Percentiles rank a stretch among this genome's conserved stretches.
These are phyloP conservation scores for Desmophyllum pertusum DNA, from an alignment of 92 coral and sea anemone genomes.

Conservation along the genomic window DNA sequence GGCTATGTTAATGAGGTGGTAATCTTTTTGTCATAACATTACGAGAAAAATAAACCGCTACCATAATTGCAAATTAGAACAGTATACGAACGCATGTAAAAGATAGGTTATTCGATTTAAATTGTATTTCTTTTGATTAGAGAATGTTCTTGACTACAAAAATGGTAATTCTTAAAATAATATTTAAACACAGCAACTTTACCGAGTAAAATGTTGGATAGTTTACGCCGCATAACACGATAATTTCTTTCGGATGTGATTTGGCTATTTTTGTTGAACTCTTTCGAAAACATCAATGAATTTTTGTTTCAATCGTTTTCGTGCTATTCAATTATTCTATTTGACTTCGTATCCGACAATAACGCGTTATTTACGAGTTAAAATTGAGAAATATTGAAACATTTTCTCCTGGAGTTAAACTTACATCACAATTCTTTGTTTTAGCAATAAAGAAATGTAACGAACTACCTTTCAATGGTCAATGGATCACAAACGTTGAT, in stretches of 20 bases:
- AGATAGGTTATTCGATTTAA: neutral
- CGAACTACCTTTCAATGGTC: neutral
- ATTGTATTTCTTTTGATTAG: neutral
- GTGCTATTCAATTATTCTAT: too few relatives aligned
- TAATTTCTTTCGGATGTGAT: neutral
- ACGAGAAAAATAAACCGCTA: neutral
- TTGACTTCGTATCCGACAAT: neutral
- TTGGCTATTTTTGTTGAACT: neutral
- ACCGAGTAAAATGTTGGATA: neutral
- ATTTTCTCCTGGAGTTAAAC: neutral
- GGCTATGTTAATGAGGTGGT: neutral
- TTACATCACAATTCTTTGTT: conserved; percentile 2
- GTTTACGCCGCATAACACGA: neutral
- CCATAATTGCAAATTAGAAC: conserved; percentile 1
- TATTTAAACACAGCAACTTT: neutral
- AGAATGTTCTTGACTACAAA: neutral
- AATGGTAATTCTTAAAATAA: neutral
- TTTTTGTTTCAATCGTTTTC: neutral
- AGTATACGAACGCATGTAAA: neutral
- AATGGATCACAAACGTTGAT: neutral
- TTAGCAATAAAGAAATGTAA: neutral
- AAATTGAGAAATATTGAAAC: neutral
- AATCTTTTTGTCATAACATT: neutral
- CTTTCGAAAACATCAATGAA: neutral
- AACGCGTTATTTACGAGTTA: neutral